Base-by-base conservation (phyloP, 2,888 invertebrate species). In the Steromphala cineraria region DNA sequence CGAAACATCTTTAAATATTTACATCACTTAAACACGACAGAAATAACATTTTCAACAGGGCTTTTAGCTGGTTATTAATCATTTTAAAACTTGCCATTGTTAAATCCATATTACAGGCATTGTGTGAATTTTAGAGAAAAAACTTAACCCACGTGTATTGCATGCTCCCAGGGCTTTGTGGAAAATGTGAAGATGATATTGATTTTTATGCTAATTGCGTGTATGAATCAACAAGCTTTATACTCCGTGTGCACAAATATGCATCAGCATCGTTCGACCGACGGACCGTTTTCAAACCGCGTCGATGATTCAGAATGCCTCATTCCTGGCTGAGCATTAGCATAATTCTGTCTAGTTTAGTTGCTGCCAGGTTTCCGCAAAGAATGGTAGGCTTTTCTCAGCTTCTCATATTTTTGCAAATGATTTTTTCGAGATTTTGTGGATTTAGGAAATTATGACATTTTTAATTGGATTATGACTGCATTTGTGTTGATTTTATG, bases 321-420 rank as follows among this genome's bases (percentile, higher is more conserved):
- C 71, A 71, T 19, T n/a, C 71, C 36, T 10, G 13, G 46, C 13
- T 10, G 10, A 13, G 46, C 71, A 71, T 71, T 71, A 71, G 40
- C 71, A 71, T 71, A 71, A 71, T 71, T 36, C 71, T n/a, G 31
- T 36, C 71, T 36, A 31, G 71, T 36, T 71, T 36, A 71, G 71
- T 36, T 71, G 31, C 31, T 2, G 71, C 13, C 19, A n/a, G 31
- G 17, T 19, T 13, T 31, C 19, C 13, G 19, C 17, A 28, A 36
- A 19, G 71, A 40, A 31, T 71, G 71, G 71, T 71, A 71, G 31
- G 71, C 36, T 71, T 71, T 71, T 56, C 56, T 21, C 24, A 24
- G 19, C 19, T 24, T 56, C 10, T 19, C 13, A 8, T 10, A 46
- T 46, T 46, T 46, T 46, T 46, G 13, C 46, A 46, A 46, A 46